Percentiles rank a stretch among this genome's conserved stretches.
Evolutionary conservation across 2,797 vertebrate genomes (phyloP).

Genomic region (Darevskia mixta): DNA sequence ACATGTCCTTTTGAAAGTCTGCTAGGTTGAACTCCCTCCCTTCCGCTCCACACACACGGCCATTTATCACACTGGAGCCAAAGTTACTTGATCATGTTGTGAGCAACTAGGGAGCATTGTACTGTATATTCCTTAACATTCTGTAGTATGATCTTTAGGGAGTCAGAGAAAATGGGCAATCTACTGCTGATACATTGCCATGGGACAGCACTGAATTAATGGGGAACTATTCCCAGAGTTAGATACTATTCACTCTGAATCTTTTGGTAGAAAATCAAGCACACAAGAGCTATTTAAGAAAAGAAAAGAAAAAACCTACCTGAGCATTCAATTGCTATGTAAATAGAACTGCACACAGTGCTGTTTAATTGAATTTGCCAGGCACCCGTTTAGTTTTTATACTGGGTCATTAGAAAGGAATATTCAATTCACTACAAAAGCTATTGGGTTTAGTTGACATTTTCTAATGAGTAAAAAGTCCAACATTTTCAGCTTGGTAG

Average conservation of each 20-base stretch:
- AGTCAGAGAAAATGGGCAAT: background rate
- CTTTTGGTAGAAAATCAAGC: background rate
- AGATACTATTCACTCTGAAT: background rate
- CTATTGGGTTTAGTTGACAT: background rate
- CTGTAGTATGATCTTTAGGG: background rate
- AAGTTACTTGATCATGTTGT: background rate
- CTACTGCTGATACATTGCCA: background rate
- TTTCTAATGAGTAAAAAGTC: background rate
- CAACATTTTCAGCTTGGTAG: background rate
- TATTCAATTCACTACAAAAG: background rate
- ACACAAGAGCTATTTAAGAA: background rate
- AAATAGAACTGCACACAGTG: constrained; percentile 23
- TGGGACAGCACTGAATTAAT: constrained; percentile 7
- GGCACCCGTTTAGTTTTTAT: background rate
- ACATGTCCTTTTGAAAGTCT: background rate
- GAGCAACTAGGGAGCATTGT: background rate
- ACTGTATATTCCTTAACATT: background rate
- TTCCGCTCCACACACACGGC: background rate
- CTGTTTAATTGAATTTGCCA: background rate
- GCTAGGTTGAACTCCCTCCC: background rate
- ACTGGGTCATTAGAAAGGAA: background rate
- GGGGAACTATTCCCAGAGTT: background rate
- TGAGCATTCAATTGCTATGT: background rate
- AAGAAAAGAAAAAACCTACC: background rate
- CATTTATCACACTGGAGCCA: background rate